Evolutionary conservation across 2,113 vertebrate genomes (phyloP).

Genomic region (Pygoscelis adeliae): DNA sequence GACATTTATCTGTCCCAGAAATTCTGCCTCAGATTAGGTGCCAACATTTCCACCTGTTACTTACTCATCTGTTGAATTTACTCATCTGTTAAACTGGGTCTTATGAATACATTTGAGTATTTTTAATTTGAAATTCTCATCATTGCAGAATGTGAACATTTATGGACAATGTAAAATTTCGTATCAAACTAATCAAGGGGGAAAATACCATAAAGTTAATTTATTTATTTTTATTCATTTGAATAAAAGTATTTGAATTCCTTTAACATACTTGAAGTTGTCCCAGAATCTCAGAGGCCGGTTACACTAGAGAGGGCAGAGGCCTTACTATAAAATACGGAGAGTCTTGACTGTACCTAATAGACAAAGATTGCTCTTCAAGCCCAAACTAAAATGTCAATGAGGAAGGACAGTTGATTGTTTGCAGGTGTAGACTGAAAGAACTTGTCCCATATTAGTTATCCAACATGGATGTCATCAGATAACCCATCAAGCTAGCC

Average conservation of each 20-base stretch:
- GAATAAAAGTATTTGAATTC: neutral
- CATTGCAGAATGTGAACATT: neutral
- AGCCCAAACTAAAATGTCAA: accelerated
- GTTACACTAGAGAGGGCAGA: neutral
- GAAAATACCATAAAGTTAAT: neutral
- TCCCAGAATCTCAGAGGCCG: neutral
- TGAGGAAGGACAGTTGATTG: neutral
- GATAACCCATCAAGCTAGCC: neutral
- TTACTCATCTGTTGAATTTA: neutral
- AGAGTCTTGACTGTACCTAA: neutral
- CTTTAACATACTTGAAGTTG: neutral
- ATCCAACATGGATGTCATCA: neutral
- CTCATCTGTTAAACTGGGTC: neutral
- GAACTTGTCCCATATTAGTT: neutral
- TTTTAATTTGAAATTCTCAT: neutral
- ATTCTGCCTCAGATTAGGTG: neutral
- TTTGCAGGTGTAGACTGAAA: neutral
- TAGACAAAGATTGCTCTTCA: neutral
- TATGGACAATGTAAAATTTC: neutral
- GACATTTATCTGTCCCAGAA: conserved; percentile 2
- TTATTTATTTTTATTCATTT: neutral
- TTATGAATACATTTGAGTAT: neutral
- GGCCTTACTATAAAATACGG: neutral
- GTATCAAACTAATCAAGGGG: neutral
- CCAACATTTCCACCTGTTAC: conserved; percentile 42